Conservation (phyloP, 2,797 vertebrate genomes). For the Sus cebifrons region DNA sequence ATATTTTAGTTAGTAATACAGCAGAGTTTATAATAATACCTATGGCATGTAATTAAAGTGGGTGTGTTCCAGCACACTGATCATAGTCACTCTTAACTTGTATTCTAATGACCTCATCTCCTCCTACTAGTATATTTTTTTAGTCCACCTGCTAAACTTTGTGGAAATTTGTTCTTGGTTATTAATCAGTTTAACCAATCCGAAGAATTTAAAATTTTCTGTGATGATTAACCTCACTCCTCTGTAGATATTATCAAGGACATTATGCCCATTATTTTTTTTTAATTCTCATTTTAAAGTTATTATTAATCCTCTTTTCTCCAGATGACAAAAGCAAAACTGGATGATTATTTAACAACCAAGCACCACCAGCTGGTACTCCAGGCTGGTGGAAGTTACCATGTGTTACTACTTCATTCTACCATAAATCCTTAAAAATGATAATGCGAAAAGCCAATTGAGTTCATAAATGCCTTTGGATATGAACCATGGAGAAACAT, state of each 20-base stretch:
- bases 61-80: neutral
- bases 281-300: conserved; percentile 73
- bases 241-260: conserved; percentile 42
- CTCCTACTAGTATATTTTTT: conserved; percentile 32
- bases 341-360: conserved; percentile 79
- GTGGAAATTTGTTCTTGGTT: conserved; percentile 47
- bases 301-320: conserved; percentile 74
- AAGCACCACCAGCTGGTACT: conserved; percentile 80
- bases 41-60: conserved; percentile 10
- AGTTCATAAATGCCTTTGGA: conserved; percentile 71
- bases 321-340: conserved; percentile 78
- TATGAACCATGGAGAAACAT: conserved; percentile 77
- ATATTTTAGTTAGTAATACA: conserved; percentile 25
- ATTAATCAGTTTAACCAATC: conserved; percentile 71
- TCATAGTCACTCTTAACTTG: neutral
- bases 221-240: conserved; percentile 68
- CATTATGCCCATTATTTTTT: conserved; percentile 69
- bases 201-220: conserved; percentile 46
- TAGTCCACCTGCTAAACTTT: conserved; percentile 56
- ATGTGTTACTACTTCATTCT: conserved; percentile 78
- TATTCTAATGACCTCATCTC: conserved; percentile 35
- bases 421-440: conserved; percentile 80
- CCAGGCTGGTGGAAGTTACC: conserved; percentile 78
- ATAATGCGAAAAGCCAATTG: conserved; percentile 77
- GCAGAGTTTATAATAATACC: conserved; percentile 46